A percentile compares a stretch with the other conserved stretches of the same genome.
Conservation (phyloP, 2,797 vertebrate genomes). For the Gymnoscopelus microlampas region DNA sequence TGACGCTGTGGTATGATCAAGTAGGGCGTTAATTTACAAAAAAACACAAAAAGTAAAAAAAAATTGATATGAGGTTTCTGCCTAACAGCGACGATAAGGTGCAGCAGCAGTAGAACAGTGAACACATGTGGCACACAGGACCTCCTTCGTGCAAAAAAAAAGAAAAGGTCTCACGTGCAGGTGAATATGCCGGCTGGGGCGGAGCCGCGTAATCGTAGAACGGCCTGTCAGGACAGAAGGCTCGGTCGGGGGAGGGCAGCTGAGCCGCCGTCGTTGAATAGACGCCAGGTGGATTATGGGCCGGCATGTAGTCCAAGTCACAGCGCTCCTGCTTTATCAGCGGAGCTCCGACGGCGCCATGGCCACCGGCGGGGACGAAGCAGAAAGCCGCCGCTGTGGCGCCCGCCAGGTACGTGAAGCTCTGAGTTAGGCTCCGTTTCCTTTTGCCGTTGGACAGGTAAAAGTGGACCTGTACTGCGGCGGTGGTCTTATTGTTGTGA, state of each 20-base stretch:
- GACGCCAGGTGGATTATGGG: slow-evolving; percentile 70
- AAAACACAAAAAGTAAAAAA: too few relatives aligned
- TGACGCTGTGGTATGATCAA: too few relatives aligned
- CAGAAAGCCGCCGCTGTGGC: background rate
- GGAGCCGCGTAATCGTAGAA: slow-evolving; percentile 78
- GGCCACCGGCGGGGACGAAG: background rate
- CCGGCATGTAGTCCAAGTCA: slow-evolving; percentile 79
- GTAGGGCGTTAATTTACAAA: too few relatives aligned
- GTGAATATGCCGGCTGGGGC: slow-evolving; percentile 50
- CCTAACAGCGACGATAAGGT: too few relatives aligned
- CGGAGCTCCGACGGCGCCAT: slow-evolving; percentile 56
- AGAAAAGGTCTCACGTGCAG: slow-evolving; percentile 20
- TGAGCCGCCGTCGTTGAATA: slow-evolving; percentile 64
- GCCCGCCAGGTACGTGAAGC: slow-evolving; percentile 85
- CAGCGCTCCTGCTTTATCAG: slow-evolving; percentile 88
- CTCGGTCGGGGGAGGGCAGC: slow-evolving; percentile 73
- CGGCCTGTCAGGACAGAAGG: slow-evolving; percentile 72
- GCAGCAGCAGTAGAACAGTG: too few relatives aligned
- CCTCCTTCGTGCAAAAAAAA: too few relatives aligned
- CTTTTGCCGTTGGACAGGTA: slow-evolving; percentile 95
- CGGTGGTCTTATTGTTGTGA: slow-evolving; percentile 84
- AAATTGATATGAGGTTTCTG: too few relatives aligned
- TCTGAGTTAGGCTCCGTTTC: slow-evolving; percentile 89
- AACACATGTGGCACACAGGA: too few relatives aligned
- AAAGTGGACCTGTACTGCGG: slow-evolving; percentile 91